Conservation (phyloP, 2,113 vertebrate genomes). For the Danio rerio region DNA sequence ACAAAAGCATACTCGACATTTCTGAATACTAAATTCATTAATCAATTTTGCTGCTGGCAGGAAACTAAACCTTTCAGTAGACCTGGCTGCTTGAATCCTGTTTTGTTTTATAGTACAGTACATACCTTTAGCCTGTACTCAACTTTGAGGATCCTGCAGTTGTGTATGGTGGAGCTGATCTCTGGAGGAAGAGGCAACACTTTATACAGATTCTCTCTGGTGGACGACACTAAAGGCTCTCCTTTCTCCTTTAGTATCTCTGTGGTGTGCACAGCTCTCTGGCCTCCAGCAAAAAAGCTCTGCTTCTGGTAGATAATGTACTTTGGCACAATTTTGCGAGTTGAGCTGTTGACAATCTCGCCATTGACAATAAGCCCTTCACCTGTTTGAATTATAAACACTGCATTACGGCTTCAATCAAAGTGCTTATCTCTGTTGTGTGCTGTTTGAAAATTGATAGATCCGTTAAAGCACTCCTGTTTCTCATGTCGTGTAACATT, state of each 20-base stretch:
- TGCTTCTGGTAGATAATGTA: slow-evolving; percentile 45
- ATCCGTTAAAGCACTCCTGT: not conserved
- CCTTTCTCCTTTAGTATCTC: slow-evolving; percentile 46
- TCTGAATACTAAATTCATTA: not conserved
- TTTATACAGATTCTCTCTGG: slow-evolving; percentile 30
- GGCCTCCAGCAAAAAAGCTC: slow-evolving; percentile 48
- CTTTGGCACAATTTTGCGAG: slow-evolving; percentile 49
- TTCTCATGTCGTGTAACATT: no score
- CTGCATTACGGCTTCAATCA: not conserved
- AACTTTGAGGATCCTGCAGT: slow-evolving; percentile 47
- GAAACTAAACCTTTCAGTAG: not conserved
- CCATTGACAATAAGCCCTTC: slow-evolving; percentile 22
- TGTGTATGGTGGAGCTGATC: slow-evolving; percentile 40
- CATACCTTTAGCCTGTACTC: slow-evolving; percentile 49
- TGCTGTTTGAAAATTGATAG: not conserved
- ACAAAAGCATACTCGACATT: not conserved
- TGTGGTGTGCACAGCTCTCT: slow-evolving; percentile 15
- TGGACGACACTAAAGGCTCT: slow-evolving; percentile 27
- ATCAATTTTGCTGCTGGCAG: not conserved
- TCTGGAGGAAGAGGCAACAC: slow-evolving; percentile 25
- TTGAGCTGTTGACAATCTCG: slow-evolving; percentile 51
- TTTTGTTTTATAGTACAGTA: not conserved
- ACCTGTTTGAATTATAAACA: slow-evolving; percentile 23
- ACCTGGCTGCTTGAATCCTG: not conserved
- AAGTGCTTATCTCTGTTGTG: not conserved